Conservation (phyloP, 2,797 vertebrate species). For the Acanthurus tractus region DNA sequence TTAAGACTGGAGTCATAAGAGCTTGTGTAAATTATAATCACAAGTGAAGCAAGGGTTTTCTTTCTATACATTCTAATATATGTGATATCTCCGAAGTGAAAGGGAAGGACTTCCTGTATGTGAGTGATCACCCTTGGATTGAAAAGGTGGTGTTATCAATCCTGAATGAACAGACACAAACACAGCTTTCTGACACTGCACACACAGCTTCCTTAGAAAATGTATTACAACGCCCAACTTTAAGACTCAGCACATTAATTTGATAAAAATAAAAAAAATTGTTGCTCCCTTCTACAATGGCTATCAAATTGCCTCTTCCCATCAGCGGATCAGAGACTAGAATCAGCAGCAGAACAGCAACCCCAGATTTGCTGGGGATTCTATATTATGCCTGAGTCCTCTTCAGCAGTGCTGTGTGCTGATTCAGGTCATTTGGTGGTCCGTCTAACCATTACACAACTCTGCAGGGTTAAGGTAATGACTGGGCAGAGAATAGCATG, state of each 20-base stretch:
- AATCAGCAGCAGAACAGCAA: constrained; percentile 28
- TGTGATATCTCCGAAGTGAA: background rate
- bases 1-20: constrained; percentile 30
- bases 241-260: background rate
- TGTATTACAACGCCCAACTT: background rate
- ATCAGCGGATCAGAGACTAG: background rate
- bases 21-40: constrained; percentile 21
- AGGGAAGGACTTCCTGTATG: background rate
- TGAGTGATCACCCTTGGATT: background rate
- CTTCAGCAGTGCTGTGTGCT: constrained; percentile 49
- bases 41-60: constrained; percentile 10
- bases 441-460: constrained; percentile 68
- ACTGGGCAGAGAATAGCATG: constrained; percentile 58
- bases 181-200: background rate
- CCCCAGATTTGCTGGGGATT: constrained; percentile 37
- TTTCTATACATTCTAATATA: constrained; percentile 1
- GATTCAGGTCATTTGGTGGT: constrained; percentile 69
- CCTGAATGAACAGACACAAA: constrained; percentile 8
- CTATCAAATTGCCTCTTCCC: background rate
- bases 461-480: constrained; percentile 68
- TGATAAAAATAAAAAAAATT: background rate
- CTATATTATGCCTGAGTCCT: constrained; percentile 29
- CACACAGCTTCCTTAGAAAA: background rate
- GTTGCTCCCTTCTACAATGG: background rate
- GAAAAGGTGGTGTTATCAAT: background rate